Base-by-base conservation (phyloP, 2,888 invertebrate genomes). In the Eristalis pertinax region DNA sequence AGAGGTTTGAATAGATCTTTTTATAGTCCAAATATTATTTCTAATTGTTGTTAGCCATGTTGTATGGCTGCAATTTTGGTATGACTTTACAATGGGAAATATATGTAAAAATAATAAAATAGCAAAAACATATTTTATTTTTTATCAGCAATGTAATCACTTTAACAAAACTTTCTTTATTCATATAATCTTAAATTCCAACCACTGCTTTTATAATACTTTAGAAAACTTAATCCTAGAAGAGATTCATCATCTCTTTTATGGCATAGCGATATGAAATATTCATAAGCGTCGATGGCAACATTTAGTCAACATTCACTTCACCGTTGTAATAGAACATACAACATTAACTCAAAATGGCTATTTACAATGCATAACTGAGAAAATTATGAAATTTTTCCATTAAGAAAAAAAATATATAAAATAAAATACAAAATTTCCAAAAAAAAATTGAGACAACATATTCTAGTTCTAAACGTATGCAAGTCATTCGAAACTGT, bases 191-290 rank as follows among this genome's bases (percentile, higher is more conserved):
- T 67, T 19, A 62, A 75, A 74, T 80, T 35, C 50, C 32, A 65
- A 60, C 24, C 7, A 62, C 62, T 24, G 41, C 32, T 35, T 70
- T 11, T 38, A 35, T 65, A 73, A 32, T 32, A 79, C 50, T 84
- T 69, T 43, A 68, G 19, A 63, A 64, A 50, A 58, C 69, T 79
- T 84, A 79, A 50, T 60, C 68, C 69, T 80, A 70, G 11, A 13
- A 72, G 81, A 84, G 84, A 85, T 81, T 85, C 76, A 24, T 38
- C 22, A 72, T 67, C 72, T 73, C 24, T 68, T 29, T 13, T 85
- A 85, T 85, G 81, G 81, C 84, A 85, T 81, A 81, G 81, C 81
- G 63, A 63, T 81, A 82, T 85, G 85, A 85, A 77, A 82, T 77
- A 74, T 81, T 81, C 81, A 85, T 77, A 82, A 73, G 73, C 68